Evolutionary conservation across 2,113 vertebrate genomes (phyloP), one percentile per base, ranked within the genome.

Genomic region (Azemiops feae): DNA sequence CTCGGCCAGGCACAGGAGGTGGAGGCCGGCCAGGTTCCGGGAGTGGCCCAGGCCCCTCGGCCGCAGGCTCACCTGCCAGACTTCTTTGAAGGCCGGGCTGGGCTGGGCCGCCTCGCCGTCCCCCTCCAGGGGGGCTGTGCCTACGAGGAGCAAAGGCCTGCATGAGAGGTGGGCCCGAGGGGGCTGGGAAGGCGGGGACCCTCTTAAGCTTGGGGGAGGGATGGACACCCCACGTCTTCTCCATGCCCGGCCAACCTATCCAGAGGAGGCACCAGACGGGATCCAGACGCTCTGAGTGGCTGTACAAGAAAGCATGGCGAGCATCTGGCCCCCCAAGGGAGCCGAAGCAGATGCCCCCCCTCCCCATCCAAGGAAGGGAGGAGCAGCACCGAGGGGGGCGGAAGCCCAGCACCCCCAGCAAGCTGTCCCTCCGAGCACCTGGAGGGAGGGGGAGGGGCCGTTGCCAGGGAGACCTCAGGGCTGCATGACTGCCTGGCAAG

Each of bases 31-130:
- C 95, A 98, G 95, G 96, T 98, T 98, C 93, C 95, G 97, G 50
- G 97, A 97, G 93, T 98, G 98, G 12, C 98, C 98, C 90, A 98
- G 96, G 43, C 98, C 98, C 92, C 98, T 98, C n/a, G 98, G 98
- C 95, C 97, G 97, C 58, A 98, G 97, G n/a, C 97, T 98, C 85
- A 98, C 98, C 81, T 98, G 98, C 98, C 98, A 99, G 58, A 98
- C 97, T 91, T 98, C 98, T 95, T 98, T 98, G 96, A 98, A 98
- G 0, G 97, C 97, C 6, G 97, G 98, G 5, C 97, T 97, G 3
- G 98, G 98, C 7, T 96, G 96, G 0, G 97, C 96, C 0, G 97
- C 95, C 0, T 97, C 97, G 6, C 43, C 7, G 9, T 12, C 34
- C 0, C 55, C 89, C 0, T 45, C 93, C 5, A 2, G 0, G 18